These are phyloP conservation scores for Hafferia zeledoni DNA, from an alignment of 2,797 vertebrate species.

Conservation along the genomic window DNA sequence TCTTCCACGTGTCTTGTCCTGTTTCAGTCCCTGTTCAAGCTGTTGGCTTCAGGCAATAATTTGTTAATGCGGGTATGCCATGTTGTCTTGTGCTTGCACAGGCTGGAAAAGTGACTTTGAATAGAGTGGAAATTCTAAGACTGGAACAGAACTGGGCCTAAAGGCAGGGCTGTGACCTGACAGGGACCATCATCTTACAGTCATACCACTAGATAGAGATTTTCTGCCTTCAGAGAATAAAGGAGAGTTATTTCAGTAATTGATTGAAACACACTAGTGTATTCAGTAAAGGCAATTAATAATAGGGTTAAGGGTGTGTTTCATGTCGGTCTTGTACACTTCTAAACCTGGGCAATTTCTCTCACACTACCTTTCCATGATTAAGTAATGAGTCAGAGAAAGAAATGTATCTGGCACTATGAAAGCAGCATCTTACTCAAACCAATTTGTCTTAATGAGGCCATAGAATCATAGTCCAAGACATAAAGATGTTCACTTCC, in stretches of 20 bases:
- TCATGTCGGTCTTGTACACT: not conserved
- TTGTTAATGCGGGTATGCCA: not conserved
- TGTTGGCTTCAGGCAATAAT: slow-evolving; percentile 21
- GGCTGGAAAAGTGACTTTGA: slow-evolving; percentile 6
- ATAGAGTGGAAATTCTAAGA: not conserved
- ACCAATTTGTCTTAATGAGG: not conserved
- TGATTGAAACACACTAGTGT: not conserved
- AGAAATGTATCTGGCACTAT: not conserved
- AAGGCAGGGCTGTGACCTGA: not conserved
- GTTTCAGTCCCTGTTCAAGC: not conserved
- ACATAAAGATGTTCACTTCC: not conserved
- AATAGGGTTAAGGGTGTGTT: not conserved
- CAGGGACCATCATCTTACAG: not conserved
- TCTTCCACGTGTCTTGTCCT: not conserved
- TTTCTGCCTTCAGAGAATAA: not conserved
- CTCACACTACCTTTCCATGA: not conserved
- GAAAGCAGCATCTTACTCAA: not conserved
- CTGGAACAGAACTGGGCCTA: not conserved
- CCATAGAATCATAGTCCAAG: not conserved
- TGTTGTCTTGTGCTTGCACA: not conserved
- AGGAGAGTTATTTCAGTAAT: not conserved
- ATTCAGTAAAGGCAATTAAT: not conserved
- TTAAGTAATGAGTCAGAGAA: not conserved
- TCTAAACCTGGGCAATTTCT: not conserved
- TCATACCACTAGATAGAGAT: not conserved